Evolutionary conservation across 1,140 invertebrate genomes (phyloP).

Genomic region (Drosophila funebris): DNA sequence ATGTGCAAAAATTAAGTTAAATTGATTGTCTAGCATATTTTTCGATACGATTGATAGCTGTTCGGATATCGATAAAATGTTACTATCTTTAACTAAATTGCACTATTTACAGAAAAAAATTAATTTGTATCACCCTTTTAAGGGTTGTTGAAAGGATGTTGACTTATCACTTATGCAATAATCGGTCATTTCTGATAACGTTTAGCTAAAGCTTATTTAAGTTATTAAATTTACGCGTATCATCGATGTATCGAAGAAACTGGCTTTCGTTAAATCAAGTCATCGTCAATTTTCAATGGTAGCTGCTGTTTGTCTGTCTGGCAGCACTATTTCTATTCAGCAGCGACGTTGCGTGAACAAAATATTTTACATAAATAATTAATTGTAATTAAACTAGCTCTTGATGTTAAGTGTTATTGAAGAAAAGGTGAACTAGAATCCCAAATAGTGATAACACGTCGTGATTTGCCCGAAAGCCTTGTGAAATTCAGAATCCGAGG

Average conservation of each 20-base stretch:
- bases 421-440: conserved; percentile 61
- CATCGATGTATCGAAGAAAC: not conserved
- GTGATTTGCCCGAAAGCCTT: conserved; percentile 38
- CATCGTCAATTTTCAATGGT: not conserved
- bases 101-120: too few relatives aligned
- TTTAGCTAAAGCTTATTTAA: not conserved
- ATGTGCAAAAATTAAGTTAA: too few relatives aligned
- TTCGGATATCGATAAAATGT: too few relatives aligned
- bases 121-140: too few relatives aligned
- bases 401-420: conserved; percentile 59
- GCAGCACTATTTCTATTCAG: conserved; percentile 57
- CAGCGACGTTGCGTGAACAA: conserved; percentile 78
- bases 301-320: conserved; percentile 23
- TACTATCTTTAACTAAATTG: too few relatives aligned
- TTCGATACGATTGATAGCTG: too few relatives aligned
- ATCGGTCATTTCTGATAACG: too few relatives aligned
- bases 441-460: conserved; percentile 17
- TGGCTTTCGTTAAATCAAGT: not conserved
- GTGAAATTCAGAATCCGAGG: conserved; percentile 39
- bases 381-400: conserved; percentile 57
- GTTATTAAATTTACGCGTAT: not conserved
- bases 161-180: too few relatives aligned
- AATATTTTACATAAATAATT: conserved; percentile 75
- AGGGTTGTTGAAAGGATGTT: too few relatives aligned
- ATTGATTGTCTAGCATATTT: too few relatives aligned